phyloP scores from a whole-genome alignment of 2,113 vertebrate species.

The Erinaceus europaeus region DNA sequence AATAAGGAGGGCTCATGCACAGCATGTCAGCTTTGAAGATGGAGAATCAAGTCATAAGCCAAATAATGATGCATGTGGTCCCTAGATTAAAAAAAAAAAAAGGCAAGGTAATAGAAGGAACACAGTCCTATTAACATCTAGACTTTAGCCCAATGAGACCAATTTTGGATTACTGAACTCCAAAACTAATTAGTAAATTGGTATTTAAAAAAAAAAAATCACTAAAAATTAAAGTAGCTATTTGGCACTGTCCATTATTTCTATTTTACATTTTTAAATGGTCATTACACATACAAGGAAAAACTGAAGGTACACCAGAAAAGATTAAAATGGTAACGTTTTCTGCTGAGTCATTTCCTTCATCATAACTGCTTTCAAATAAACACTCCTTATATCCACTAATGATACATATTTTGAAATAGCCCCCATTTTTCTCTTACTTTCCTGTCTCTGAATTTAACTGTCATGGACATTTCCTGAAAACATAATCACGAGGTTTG shows the following conservation, averaged over 20 bases:
- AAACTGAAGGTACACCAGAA: not conserved
- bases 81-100: not conserved
- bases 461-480: not conserved
- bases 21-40: not conserved
- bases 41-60: not conserved
- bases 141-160: not conserved
- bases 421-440: not conserved
- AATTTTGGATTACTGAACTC: not conserved
- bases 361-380: not conserved
- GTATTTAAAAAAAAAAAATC: too few relatives aligned
- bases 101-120: slow-evolving; percentile 5
- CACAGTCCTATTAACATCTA: not conserved
- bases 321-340: not conserved
- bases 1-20: not conserved
- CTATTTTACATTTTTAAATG: slow-evolving; percentile 4
- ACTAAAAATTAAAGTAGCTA: too few relatives aligned
- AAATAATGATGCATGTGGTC: not conserved
- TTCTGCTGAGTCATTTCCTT: slow-evolving; percentile 50
- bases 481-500: not conserved
- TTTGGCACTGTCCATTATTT: not conserved
- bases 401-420: slow-evolving; percentile 19
- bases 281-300: not conserved
- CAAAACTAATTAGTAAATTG: not conserved
- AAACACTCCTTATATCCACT: not conserved
- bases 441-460: not conserved